Conservation (phyloP, 2,888 invertebrate species). For the Leptura quadrifasciata region DNA sequence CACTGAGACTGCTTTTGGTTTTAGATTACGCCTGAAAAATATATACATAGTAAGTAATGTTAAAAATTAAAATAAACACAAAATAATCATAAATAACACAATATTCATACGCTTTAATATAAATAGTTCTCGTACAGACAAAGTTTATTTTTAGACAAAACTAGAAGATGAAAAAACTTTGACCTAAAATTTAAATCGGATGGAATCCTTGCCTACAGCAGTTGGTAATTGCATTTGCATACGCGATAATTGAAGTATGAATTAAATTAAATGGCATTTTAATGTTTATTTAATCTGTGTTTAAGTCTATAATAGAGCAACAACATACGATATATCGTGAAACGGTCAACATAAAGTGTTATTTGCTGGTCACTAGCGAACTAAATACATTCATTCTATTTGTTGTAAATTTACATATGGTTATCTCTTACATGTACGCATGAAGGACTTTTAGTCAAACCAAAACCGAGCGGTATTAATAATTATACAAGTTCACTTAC, state of each 20-base stretch:
- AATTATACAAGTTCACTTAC: no score
- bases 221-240: not conserved
- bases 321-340: not conserved
- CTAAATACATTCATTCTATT: not conserved
- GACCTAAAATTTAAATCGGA: slow-evolving; percentile 1
- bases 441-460: no score
- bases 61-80: no score
- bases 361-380: not conserved
- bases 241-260: not conserved
- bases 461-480: no score
- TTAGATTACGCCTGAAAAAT: no score
- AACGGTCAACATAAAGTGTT: not conserved
- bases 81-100: no score
- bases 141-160: not conserved
- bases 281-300: slow-evolving; percentile 1
- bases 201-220: not conserved
- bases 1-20: no score
- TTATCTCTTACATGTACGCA: no score
- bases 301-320: not conserved
- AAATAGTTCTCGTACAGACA: not conserved
- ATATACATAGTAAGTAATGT: no score
- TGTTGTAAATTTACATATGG: not conserved
- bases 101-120: slow-evolving; percentile 3
- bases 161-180: slow-evolving; percentile 3
- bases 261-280: not conserved